Percentiles rank a stretch among this genome's conserved stretches.
Conservation (phyloP, 1,140 invertebrate species). For the Teleogryllus occipitalis region DNA sequence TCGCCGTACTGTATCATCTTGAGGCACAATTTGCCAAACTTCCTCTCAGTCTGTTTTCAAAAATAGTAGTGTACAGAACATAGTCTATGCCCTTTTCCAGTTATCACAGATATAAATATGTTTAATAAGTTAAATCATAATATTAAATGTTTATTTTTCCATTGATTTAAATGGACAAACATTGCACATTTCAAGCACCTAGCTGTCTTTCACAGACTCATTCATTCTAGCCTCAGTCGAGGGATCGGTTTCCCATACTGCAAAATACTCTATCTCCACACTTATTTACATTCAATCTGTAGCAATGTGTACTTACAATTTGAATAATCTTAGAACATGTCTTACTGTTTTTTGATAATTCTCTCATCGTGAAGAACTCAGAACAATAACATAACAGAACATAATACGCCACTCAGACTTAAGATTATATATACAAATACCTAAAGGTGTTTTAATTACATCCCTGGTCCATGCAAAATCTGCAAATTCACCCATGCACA, state of each 20-base stretch:
- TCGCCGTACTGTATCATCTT: not conserved
- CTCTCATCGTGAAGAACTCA: not conserved
- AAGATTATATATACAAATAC: not conserved
- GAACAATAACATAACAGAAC: not conserved
- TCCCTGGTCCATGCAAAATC: not conserved
- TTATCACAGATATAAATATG: conserved; percentile 6
- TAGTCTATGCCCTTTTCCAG: not conserved
- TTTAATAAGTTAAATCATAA: not conserved
- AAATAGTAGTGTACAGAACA: conserved; percentile 1
- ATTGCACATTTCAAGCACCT: not conserved
- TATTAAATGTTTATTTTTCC: not conserved
- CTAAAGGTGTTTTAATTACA: not conserved
- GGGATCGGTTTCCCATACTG: not conserved
- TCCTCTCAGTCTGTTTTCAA: not conserved
- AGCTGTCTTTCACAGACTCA: not conserved
- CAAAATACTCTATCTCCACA: not conserved
- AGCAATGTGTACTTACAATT: not conserved
- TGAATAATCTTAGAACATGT: not conserved
- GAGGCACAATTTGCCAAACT: not conserved
- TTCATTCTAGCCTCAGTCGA: not conserved
- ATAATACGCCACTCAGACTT: not conserved
- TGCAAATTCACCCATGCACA: not conserved
- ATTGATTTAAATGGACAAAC: not conserved
- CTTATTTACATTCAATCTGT: not conserved
- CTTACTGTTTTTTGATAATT: not conserved